phyloP scores from a whole-genome alignment of 2,888 invertebrate species.

The Crocallis elinguaria region DNA sequence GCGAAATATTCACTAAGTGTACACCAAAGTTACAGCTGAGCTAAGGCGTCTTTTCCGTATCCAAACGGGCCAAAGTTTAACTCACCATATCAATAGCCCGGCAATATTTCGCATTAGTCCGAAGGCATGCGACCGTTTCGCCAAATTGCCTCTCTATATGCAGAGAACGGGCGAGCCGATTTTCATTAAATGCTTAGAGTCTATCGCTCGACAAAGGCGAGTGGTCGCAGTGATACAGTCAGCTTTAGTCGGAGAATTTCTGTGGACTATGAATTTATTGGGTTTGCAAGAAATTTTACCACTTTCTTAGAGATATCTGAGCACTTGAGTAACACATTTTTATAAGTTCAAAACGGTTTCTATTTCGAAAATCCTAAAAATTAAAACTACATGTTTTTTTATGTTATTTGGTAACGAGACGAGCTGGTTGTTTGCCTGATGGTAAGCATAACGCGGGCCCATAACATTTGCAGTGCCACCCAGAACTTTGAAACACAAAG shows the following conservation, averaged over 20 bases:
- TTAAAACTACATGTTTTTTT: no score
- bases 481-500: no score
- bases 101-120: constrained; percentile 70
- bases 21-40: not conserved
- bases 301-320: no score
- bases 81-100: constrained; percentile 15
- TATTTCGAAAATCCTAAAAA: no score
- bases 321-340: no score
- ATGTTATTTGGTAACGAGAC: no score
- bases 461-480: no score
- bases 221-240: constrained; percentile 47
- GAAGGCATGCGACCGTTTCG: constrained; percentile 66
- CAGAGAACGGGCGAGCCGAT: constrained; percentile 73
- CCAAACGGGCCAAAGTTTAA: constrained; percentile 13
- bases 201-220: constrained; percentile 56
- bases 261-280: constrained; percentile 1
- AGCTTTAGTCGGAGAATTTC: constrained; percentile 6
- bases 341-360: no score
- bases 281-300: not conserved
- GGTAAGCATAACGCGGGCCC: no score
- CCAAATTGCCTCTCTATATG: constrained; percentile 78
- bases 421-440: no score
- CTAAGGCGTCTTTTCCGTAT: not conserved
- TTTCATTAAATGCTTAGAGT: constrained; percentile 70
- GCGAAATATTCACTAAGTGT: not conserved